Conservation (phyloP, 2,888 invertebrate species). For the Chironomus tentans region DNA sequence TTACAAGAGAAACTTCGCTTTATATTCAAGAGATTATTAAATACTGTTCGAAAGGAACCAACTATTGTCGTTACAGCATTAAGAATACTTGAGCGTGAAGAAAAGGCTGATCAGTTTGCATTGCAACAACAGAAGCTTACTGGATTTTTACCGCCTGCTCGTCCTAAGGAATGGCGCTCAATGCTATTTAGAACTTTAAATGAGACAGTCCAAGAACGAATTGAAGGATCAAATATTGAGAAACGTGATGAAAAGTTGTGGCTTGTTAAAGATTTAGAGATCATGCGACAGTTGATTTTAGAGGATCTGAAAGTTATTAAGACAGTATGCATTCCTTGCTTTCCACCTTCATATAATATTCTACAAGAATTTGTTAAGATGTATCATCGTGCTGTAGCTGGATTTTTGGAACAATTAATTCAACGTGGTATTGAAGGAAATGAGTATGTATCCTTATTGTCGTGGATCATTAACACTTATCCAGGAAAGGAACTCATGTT, state of each 20-base stretch:
- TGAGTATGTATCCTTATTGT: slow-evolving; percentile 88
- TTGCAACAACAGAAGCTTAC: slow-evolving; percentile 67
- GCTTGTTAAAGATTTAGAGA: slow-evolving; percentile 88
- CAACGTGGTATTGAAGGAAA: slow-evolving; percentile 84
- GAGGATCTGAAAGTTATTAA: slow-evolving; percentile 89
- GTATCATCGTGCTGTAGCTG: slow-evolving; percentile 83
- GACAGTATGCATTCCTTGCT: slow-evolving; percentile 82
- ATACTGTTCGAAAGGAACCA: slow-evolving; percentile 89
- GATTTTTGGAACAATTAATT: slow-evolving; percentile 79
- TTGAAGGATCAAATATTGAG: slow-evolving; percentile 92
- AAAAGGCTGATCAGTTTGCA: slow-evolving; percentile 85
- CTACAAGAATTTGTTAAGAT: slow-evolving; percentile 83
- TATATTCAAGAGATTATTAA: slow-evolving; percentile 79
- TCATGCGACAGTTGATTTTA: slow-evolving; percentile 73
- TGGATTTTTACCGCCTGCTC: slow-evolving; percentile 86
- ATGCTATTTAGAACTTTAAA: slow-evolving; percentile 76
- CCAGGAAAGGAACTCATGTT: slow-evolving; percentile 79
- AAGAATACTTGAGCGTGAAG: slow-evolving; percentile 93
- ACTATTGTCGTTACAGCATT: slow-evolving; percentile 92
- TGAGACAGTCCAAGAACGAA: slow-evolving; percentile 68
- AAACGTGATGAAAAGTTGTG: slow-evolving; percentile 91
- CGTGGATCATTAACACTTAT: slow-evolving; percentile 90
- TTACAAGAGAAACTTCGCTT: slow-evolving; percentile 87
- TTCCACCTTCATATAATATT: slow-evolving; percentile 91
- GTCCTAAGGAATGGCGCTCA: slow-evolving; percentile 85